Base-by-base conservation (phyloP, 2,113 vertebrate species). In the Lota lota region DNA sequence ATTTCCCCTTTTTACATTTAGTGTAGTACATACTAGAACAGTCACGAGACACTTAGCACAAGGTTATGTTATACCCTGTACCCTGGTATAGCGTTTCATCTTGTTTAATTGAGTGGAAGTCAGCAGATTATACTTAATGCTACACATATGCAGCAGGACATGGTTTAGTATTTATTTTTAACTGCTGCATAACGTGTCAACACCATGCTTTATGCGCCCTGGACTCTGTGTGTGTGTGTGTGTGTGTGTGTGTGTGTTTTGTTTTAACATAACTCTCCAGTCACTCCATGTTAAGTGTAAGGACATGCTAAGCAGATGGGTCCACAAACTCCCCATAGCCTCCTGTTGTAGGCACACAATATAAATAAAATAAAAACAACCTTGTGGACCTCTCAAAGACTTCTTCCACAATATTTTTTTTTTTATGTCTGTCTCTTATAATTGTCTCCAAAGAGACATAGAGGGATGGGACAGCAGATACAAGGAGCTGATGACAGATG, bases 231-330 rank as follows among this genome's bases (percentile, higher is more conserved):
- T 18, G 17, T 56, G 17, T 56, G 7, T 6, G 18, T 12, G 53
- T 47, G 10, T 47, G 40, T 47, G 40, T 14, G 40, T 47, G 40
- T 14, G 7, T 6, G 40, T 47, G 40, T 47, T 4, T 47, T 47
- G 40, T 47, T 47, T 47, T 47, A 47, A 47, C 12, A 47, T 47
- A 47, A 47, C 6, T 47, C 40, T 73, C 64, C 22, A 22, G 60
- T 61, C 60, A 61, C 21, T 16, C 61, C 22, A 15, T 63, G 60
- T 40, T 6, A 80, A 72, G 72, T 79, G 75, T 21, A 66, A 79
- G 61, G 22, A 20, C 61, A 70, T 47, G 61, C 63, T 68, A 77
- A 85, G 71, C 83, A 80, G 75, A 82, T 73, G 61, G 58, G 28
- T 74, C 76, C 73, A 76, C 24, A 74, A 74, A 78, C n/a, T 62